These are phyloP conservation scores for Cyclopterus lumpus DNA, from an alignment of 2,797 vertebrate species.

Conservation along the genomic window DNA sequence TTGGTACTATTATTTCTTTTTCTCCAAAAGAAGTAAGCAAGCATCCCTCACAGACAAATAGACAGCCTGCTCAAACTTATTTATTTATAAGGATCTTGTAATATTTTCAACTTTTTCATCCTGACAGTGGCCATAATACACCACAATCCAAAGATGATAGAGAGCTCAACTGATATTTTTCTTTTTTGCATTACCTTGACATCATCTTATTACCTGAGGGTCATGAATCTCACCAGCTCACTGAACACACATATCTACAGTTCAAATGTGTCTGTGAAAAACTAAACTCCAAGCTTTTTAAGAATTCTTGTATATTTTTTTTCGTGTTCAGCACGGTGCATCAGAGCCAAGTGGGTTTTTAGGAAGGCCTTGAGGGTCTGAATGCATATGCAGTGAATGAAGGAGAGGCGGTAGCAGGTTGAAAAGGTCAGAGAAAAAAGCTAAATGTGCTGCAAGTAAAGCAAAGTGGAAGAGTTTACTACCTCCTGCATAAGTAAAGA, in stretches of 20 bases:
- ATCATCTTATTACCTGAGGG: neutral
- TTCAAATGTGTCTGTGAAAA: slow-evolving; percentile 7
- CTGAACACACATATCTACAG: neutral
- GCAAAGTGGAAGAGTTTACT: neutral
- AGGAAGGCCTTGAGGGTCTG: neutral
- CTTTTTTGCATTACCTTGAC: neutral
- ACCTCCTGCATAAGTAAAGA: no score
- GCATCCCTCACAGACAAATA: no score
- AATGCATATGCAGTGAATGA: neutral
- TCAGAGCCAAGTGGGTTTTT: neutral
- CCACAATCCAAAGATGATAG: neutral
- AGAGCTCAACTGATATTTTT: neutral
- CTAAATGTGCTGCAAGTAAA: neutral
- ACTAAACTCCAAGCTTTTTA: neutral
- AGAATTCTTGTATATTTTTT: neutral
- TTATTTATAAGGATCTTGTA: neutral
- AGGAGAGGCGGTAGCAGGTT: neutral
- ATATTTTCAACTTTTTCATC: no score
- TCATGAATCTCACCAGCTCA: neutral
- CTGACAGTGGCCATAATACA: no score
- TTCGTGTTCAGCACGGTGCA: neutral
- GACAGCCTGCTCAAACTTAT: neutral
- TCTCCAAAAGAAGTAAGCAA: no score
- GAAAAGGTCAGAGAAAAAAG: neutral
- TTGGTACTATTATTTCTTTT: no score